These are phyloP conservation scores for Urophycis tenuis DNA, from an alignment of 2,797 vertebrate species.

Conservation along the genomic window DNA sequence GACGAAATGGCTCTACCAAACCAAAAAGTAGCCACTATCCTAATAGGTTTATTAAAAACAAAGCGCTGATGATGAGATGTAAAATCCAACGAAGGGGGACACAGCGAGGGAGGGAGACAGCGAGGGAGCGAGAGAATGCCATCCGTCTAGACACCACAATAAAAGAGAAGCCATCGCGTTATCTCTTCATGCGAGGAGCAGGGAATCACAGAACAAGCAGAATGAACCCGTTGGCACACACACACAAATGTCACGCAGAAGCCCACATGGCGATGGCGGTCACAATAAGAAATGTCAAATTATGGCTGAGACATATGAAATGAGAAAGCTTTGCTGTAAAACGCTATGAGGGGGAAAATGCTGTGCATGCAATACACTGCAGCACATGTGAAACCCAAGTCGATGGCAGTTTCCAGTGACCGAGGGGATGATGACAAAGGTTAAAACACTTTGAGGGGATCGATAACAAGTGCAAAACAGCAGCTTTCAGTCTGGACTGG, in stretches of 20 bases:
- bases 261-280: background rate
- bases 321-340: background rate
- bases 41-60: background rate
- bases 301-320: background rate
- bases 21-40: background rate
- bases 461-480: background rate
- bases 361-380: background rate
- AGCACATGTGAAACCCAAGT: background rate
- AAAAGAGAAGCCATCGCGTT: background rate
- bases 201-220: background rate
- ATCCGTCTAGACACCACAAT: background rate
- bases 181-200: background rate
- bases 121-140: background rate
- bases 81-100: background rate
- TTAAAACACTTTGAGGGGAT: background rate
- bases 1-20: background rate
- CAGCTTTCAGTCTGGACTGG: background rate
- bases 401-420: background rate
- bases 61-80: too few relatives aligned
- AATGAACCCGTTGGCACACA: background rate
- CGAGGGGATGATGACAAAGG: background rate
- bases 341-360: background rate
- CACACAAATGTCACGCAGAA: background rate
- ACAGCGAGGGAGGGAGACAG: background rate
- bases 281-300: background rate